These are phyloP conservation scores for Nasonovia ribisnigri DNA, from an alignment of 2,888 invertebrate species.

Conservation along the genomic window DNA sequence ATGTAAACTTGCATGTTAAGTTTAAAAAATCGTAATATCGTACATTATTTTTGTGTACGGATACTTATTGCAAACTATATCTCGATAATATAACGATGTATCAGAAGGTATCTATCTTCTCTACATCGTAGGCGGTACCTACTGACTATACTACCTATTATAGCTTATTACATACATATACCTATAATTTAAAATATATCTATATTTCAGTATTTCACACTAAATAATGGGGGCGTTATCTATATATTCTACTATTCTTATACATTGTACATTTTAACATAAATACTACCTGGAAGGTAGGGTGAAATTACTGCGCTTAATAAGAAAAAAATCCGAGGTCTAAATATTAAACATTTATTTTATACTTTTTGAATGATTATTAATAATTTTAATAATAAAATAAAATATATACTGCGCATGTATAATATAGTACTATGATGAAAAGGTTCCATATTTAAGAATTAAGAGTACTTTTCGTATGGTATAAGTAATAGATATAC, in stretches of 20 bases:
- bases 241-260: not conserved
- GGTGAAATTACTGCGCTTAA: too few species aligned
- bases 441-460: too few species aligned
- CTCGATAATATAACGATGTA: not conserved
- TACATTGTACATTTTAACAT: not conserved
- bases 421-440: too few species aligned
- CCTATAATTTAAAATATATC: not conserved
- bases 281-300: not conserved
- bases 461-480: too few species aligned
- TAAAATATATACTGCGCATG: too few species aligned
- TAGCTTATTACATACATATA: not conserved
- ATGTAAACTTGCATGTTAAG: not conserved
- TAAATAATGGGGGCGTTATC: not conserved
- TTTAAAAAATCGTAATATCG: not conserved
- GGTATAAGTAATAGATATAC: too few species aligned
- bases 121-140: not conserved
- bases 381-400: too few species aligned
- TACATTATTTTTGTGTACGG: not conserved
- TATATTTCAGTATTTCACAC: too few species aligned
- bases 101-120: not conserved
- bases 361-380: too few species aligned
- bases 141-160: not conserved
- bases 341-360: too few species aligned
- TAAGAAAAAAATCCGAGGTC: too few species aligned
- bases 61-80: not conserved